phyloP scores from a whole-genome alignment of 2,888 invertebrate species.

The Pimpla rufipes region DNA sequence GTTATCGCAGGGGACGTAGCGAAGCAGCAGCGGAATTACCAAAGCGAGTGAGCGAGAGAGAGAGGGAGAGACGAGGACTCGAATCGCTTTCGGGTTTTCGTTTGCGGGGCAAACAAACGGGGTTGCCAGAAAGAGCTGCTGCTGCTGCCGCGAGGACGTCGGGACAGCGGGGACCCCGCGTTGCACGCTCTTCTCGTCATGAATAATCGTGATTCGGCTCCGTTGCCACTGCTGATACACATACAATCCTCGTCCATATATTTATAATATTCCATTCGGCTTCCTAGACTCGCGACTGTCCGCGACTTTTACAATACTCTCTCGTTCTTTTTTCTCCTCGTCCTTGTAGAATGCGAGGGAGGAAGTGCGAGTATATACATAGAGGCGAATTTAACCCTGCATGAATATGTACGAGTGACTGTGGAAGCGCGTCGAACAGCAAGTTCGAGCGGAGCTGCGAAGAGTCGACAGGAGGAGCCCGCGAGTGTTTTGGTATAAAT shows the following conservation, averaged over 20 bases:
- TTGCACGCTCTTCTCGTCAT: conserved; percentile 69
- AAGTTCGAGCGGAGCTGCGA: conserved; percentile 4
- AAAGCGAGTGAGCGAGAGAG: conserved; percentile 42
- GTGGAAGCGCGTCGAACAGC: conserved; percentile 13
- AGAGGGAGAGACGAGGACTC: conserved; percentile 63
- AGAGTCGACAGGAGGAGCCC: conserved; percentile 36
- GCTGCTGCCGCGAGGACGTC: conserved; percentile 36
- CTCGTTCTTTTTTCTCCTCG: conserved; percentile 51
- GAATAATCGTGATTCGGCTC: conserved; percentile 80
- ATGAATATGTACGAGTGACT: conserved; percentile 80
- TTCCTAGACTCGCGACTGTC: conserved; percentile 59
- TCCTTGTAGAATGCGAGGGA: neutral
- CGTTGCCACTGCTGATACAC: conserved; percentile 27
- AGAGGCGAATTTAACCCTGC: conserved; percentile 78
- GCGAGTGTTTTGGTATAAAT: conserved; percentile 54
- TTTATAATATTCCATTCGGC: conserved; percentile 61
- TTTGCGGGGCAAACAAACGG: conserved; percentile 72
- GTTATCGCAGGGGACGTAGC: conserved; percentile 75
- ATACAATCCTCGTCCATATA: conserved; percentile 17
- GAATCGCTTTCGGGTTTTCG: conserved; percentile 74
- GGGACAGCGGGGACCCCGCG: conserved; percentile 40
- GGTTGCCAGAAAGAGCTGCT: conserved; percentile 60
- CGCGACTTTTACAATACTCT: conserved; percentile 47
- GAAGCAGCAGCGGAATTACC: conserved; percentile 36
- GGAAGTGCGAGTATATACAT: conserved; percentile 45